Percentiles rank a stretch among this genome's conserved stretches.
Conservation (phyloP, 2,113 vertebrate species). For the Fregetta grallaria region DNA sequence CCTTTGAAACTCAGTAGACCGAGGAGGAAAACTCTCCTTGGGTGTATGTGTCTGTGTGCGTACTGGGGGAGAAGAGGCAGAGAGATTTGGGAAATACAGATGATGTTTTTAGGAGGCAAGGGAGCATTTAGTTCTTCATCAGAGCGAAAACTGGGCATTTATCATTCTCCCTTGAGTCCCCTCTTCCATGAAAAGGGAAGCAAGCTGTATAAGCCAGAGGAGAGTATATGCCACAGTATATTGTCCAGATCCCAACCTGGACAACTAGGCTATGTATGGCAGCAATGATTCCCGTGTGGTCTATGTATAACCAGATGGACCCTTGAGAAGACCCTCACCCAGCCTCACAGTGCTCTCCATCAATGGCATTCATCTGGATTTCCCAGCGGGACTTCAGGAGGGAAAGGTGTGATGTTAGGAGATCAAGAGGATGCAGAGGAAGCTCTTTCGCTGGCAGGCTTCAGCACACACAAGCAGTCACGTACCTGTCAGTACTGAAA, state of each 20-base stretch:
- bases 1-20: neutral
- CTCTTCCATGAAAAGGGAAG: neutral
- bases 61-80: neutral
- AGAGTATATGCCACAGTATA: neutral
- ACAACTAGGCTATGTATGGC: neutral
- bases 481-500: neutral
- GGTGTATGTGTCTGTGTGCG: neutral
- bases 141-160: neutral
- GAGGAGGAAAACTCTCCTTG: neutral
- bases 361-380: neutral
- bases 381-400: neutral
- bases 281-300: neutral
- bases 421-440: neutral
- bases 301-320: neutral
- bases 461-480: neutral
- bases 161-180: fast-evolving
- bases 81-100: neutral
- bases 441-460: neutral
- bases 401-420: neutral
- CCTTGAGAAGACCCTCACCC: neutral
- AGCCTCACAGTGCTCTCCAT: neutral
- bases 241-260: neutral
- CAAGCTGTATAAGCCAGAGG: neutral
- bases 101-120: neutral
- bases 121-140: neutral